Conservation (phyloP, 2,797 vertebrate species). For the Sebastiscus albofasciatus region DNA sequence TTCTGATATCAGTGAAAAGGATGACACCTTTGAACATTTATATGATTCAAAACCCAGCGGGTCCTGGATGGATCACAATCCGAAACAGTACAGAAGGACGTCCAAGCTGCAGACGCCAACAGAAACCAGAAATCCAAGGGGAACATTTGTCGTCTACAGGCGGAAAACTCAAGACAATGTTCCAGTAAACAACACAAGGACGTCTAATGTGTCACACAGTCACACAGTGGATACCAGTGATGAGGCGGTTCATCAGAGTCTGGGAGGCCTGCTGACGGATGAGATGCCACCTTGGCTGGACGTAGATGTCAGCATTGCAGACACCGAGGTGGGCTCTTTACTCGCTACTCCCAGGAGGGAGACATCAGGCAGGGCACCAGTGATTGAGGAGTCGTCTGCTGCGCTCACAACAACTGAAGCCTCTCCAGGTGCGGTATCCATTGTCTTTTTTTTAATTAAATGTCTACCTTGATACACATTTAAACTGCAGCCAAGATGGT, state of each 20-base stretch:
- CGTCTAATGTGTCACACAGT: background rate
- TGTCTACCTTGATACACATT: background rate
- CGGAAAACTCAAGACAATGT: background rate
- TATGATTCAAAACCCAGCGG: background rate
- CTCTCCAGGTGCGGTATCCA: constrained; percentile 62
- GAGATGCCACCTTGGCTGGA: constrained; percentile 75
- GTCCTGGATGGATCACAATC: background rate
- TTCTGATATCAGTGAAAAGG: background rate
- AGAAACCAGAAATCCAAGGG: constrained; percentile 17
- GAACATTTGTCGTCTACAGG: constrained; percentile 37
- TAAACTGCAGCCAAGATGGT: background rate
- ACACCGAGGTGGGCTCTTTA: constrained; percentile 8
- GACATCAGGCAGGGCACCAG: background rate
- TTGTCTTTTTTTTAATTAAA: background rate
- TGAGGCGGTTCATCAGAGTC: background rate
- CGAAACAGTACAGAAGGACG: constrained; percentile 14
- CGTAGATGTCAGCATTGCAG: constrained; percentile 11
- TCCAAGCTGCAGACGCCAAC: background rate
- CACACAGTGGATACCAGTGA: background rate
- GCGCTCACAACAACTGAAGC: background rate
- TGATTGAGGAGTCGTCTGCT: constrained; percentile 29
- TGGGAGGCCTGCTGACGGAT: constrained; percentile 58
- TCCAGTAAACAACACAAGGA: background rate
- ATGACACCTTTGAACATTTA: background rate
- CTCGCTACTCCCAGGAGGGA: constrained; percentile 33